A percentile compares a stretch with the other conserved stretches of the same genome.
These are phyloP conservation scores for Metaphire vulgaris DNA, from an alignment of 1,140 invertebrate species.

Conservation along the genomic window DNA sequence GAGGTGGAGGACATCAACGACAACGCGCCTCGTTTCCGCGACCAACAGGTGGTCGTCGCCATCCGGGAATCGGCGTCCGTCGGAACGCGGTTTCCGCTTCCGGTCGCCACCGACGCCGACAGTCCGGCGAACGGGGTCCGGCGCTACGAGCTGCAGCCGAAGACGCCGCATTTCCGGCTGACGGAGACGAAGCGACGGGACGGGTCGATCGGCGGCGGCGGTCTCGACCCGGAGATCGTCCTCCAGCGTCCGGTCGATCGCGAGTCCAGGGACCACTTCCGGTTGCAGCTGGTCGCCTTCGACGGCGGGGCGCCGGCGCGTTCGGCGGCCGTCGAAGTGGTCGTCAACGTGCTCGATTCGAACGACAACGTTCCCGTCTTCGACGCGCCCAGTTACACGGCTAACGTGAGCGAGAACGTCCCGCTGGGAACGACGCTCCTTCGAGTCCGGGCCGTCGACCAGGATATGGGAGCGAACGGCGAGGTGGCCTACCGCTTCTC, in stretches of 20 bases:
- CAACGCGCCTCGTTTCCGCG: slow-evolving; percentile 18
- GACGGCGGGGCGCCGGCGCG: slow-evolving; percentile 22
- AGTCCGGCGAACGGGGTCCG: background rate
- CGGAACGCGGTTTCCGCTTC: slow-evolving; percentile 12
- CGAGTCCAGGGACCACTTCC: slow-evolving; percentile 23
- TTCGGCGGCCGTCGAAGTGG: slow-evolving; percentile 13
- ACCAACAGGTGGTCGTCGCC: background rate
- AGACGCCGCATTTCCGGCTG: slow-evolving; percentile 8
- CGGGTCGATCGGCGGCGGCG: background rate
- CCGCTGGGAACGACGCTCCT: slow-evolving; percentile 40
- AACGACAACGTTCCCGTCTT: slow-evolving; percentile 29
- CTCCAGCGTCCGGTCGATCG: slow-evolving; percentile 26
- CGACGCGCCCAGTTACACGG: slow-evolving; percentile 12
- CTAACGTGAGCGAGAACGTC: slow-evolving; percentile 1
- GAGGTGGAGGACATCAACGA: slow-evolving; percentile 23
- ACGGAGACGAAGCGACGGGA: background rate
- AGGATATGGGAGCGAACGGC: slow-evolving; percentile 42
- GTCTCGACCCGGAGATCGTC: slow-evolving; percentile 14
- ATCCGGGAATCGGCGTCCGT: slow-evolving; percentile 10
- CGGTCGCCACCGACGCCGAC: slow-evolving; percentile 21
- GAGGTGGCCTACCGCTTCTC: slow-evolving; percentile 67
- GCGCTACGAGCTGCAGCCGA: slow-evolving; percentile 3
- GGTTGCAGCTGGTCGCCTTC: slow-evolving; percentile 20
- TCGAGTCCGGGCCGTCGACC: slow-evolving; percentile 62
- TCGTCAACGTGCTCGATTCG: slow-evolving; percentile 17